A percentile compares a stretch with the other conserved stretches of the same genome.
Evolutionary conservation across 1,140 invertebrate species (phyloP).

Genomic region (Lepidurus packardi): DNA sequence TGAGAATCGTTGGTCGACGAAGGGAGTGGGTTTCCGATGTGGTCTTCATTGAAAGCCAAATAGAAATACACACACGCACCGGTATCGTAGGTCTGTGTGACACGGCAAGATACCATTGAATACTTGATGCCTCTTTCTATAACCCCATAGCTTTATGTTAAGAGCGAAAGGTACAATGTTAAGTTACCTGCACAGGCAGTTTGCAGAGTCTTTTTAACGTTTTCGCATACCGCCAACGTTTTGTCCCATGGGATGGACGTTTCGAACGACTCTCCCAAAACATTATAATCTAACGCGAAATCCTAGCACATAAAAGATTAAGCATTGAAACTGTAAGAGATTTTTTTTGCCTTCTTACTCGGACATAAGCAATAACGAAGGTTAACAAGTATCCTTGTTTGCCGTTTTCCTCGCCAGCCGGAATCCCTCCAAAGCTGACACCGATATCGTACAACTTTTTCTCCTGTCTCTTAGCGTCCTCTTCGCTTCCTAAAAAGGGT

Average conservation of each 20-base stretch:
- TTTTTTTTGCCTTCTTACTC: constrained; percentile 52
- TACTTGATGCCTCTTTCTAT: constrained; percentile 53
- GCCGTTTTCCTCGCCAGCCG: constrained; percentile 88
- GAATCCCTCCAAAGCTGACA: constrained; percentile 63
- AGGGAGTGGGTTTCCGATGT: constrained; percentile 42
- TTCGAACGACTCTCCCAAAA: constrained; percentile 95
- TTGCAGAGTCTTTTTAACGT: constrained; percentile 76
- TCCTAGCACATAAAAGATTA: constrained; percentile 58
- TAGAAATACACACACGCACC: constrained; percentile 98
- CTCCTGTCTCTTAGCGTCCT: constrained; percentile 71
- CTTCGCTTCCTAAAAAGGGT: constrained; percentile 50
- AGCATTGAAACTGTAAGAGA: neutral
- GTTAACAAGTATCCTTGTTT: constrained; percentile 91
- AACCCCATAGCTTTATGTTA: constrained; percentile 36
- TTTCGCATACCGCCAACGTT: constrained; percentile 71
- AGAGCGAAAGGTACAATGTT: neutral
- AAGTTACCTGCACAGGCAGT: constrained; percentile 61
- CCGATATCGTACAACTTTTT: constrained; percentile 79
- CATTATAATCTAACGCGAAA: constrained; percentile 76
- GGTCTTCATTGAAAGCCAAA: constrained; percentile 79
- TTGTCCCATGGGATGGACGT: constrained; percentile 96
- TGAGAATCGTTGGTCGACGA: constrained; percentile 61
- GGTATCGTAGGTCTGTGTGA: constrained; percentile 95
- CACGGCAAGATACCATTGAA: constrained; percentile 69
- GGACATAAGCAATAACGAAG: constrained; percentile 96